Conservation (phyloP, 2,888 invertebrate genomes). For the Rotaria socialis region DNA sequence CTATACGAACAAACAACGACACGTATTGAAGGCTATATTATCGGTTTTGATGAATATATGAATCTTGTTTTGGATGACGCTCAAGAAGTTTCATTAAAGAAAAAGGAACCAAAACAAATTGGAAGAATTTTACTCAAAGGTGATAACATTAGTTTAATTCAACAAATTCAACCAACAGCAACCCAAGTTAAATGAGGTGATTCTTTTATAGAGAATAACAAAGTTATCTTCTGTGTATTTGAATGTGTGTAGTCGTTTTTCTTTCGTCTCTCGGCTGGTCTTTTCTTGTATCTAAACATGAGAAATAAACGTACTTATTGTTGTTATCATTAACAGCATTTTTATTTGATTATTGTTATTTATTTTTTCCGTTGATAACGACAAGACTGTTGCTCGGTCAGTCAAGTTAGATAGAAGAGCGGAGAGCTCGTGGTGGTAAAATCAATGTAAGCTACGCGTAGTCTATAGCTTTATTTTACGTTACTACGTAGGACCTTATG, state of each 20-base stretch:
- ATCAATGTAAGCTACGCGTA: neutral
- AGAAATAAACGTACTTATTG: no score
- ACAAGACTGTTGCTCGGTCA: no score
- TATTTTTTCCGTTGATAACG: no score
- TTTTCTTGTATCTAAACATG: no score
- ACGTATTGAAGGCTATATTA: constrained; percentile 90
- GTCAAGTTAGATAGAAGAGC: neutral
- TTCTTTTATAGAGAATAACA: no score
- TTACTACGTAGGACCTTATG: neutral
- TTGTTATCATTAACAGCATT: no score
- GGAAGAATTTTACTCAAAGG: constrained; percentile 76
- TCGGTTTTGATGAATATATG: constrained; percentile 92
- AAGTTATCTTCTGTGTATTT: no score
- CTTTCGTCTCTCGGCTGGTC: no score
- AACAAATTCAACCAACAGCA: constrained; percentile 60
- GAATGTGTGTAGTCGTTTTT: no score
- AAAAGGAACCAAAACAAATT: constrained; percentile 67
- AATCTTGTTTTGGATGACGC: constrained; percentile 95
- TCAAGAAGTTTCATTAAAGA: constrained; percentile 87
- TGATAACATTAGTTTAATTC: constrained; percentile 92
- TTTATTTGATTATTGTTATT: no score
- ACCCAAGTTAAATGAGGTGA: neutral
- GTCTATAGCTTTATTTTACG: neutral
- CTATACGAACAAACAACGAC: constrained; percentile 90
- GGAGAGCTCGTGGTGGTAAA: neutral